Evolutionary conservation across 2,888 invertebrate genomes (phyloP).

Genomic region (Onchidella celtica): DNA sequence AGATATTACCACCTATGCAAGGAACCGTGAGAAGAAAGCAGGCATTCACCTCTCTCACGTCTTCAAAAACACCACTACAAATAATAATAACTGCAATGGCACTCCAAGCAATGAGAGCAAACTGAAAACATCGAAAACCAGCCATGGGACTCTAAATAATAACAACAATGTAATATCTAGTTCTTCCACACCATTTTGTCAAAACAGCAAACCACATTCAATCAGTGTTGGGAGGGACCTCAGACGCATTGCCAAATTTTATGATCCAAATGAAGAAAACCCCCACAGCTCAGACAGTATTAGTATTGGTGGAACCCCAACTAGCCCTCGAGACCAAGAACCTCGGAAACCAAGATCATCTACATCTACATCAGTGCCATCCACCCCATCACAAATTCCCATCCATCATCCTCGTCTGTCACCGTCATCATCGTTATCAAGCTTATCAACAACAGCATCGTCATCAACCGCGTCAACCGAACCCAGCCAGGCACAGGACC

Average conservation of each 20-base stretch:
- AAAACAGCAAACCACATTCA: constrained; percentile 59
- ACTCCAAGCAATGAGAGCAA: neutral
- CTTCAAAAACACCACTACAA: constrained; percentile 36
- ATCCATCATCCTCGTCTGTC: neutral
- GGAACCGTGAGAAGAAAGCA: constrained; percentile 85
- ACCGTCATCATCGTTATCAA: constrained; percentile 25
- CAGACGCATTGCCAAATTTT: constrained; percentile 74
- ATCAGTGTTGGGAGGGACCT: constrained; percentile 74
- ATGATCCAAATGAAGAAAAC: constrained; percentile 72
- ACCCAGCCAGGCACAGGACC: neutral
- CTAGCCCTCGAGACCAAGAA: neutral
- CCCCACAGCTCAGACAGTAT: constrained; percentile 41
- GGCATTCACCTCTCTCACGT: constrained; percentile 79
- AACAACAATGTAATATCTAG: constrained; percentile 53
- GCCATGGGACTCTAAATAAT: neutral
- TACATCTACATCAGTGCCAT: neutral
- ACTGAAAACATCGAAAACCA: neutral
- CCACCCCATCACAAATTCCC: constrained; percentile 2
- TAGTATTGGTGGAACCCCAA: neutral
- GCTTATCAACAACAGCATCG: constrained; percentile 31
- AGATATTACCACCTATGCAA: constrained; percentile 95
- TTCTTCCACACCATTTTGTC: constrained; percentile 49
- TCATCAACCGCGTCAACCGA: constrained; percentile 27
- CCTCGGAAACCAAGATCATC: neutral
- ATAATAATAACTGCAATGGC: neutral